Base-by-base conservation (phyloP, 2,113 vertebrate genomes). In the Microtus oregoni region DNA sequence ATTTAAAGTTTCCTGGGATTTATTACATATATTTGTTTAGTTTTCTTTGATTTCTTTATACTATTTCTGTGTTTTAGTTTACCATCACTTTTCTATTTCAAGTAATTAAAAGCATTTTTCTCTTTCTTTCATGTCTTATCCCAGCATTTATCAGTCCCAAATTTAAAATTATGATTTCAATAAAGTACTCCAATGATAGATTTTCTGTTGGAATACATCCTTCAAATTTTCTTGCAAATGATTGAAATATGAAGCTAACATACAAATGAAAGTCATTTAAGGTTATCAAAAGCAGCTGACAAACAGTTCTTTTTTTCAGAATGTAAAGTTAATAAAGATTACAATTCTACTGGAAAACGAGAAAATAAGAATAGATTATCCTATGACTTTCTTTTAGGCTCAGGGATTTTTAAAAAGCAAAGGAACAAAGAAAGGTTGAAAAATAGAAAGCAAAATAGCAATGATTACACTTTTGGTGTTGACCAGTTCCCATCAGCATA, bases 101-200 rank as follows among this genome's bases (percentile, higher is more conserved):
- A 67, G 3, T 5, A 73, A 7, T 20, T 19, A 41, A 94, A 63
- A 78, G 4, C 3, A 78, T 38, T 7, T n/a, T 38, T 3, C 30
- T 47, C n/a, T 89, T 58, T 1, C 65, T 11, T 47, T 32, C 20
- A 1, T 9, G 13, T 32, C 13, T 1, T n/a, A 0, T 65, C 0
- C 17, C 26, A 70, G n/a, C 4, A 9, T 47, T 17, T 32, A n/a
- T 63, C 0, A 52, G 1, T 70, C 5, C 12, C 26, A 78, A 1
- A 47, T 79, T 50, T 73, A 82, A 78, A 77, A 50, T 15, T 67
- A 88, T 24, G 1, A 91, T 38, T 89, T 91, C 47, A 26, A n/a
- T 20, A 44, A 7, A 55, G 8, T 5, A 47, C 47, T 86, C 10
- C 7, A 44, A 32, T 26, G 44, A 35, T 10, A 3, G 0, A 30